phyloP scores from a whole-genome alignment of 35 echinoderm and acorn worm genomes.

The Apostichopus japonicus region DNA sequence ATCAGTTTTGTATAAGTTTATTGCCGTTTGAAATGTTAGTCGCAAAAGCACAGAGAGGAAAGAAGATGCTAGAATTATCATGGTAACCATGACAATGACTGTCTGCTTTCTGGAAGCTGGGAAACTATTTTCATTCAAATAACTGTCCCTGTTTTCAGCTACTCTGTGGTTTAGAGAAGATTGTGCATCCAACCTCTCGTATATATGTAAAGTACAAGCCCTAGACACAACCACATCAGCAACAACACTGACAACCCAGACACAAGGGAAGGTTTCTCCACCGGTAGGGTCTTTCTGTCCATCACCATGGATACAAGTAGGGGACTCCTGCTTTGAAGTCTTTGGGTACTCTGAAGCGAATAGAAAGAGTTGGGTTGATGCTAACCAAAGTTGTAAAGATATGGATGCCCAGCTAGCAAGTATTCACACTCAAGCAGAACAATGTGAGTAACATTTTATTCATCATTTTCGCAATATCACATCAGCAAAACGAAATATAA shows the following conservation, averaged over 20 bases:
- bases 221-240: neutral
- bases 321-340: neutral
- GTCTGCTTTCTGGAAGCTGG: too few relatives aligned
- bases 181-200: neutral
- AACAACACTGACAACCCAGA: too few relatives aligned
- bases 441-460: slow-evolving; percentile 5
- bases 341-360: neutral
- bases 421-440: neutral
- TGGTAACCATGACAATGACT: too few relatives aligned
- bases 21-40: too few relatives aligned
- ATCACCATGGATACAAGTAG: neutral
- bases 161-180: neutral
- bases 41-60: too few relatives aligned
- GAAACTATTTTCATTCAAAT: too few relatives aligned
- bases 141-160: neutral
- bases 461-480: neutral
- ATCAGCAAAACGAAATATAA: too few relatives aligned
- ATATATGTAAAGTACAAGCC: neutral
- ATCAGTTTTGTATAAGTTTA: too few relatives aligned
- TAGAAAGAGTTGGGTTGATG: slow-evolving; percentile 5
- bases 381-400: neutral
- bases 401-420: neutral
- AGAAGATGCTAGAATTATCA: too few relatives aligned
- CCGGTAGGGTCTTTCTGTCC: neutral
- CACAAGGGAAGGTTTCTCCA: neutral